Conservation (phyloP, 2,888 invertebrate species). For the Tenthredo distinguenda region DNA sequence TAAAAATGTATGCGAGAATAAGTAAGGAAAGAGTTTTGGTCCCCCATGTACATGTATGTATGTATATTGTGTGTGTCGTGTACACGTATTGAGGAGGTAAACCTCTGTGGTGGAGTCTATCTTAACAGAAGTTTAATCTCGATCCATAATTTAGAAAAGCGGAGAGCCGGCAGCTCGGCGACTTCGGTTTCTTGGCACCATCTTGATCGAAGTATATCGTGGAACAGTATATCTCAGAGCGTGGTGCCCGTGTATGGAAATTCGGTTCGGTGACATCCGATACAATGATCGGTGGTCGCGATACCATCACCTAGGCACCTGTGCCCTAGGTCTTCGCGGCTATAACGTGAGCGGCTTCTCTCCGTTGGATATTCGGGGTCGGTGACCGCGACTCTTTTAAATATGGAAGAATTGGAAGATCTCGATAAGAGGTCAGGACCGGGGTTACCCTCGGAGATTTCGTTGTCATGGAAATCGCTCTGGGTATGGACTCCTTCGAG, state of each 20-base stretch:
- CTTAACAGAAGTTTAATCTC: slow-evolving; percentile 49
- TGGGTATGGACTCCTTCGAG: background rate
- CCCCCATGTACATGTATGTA: background rate
- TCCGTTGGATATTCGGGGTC: slow-evolving; percentile 45
- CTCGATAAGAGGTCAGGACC: slow-evolving; percentile 73
- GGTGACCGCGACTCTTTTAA: slow-evolving; percentile 66
- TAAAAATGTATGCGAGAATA: background rate
- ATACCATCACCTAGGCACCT: slow-evolving; percentile 75
- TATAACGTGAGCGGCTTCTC: slow-evolving; percentile 15
- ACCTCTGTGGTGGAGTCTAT: slow-evolving; percentile 31
- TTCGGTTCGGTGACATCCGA: slow-evolving; percentile 72
- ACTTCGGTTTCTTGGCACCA: slow-evolving; percentile 50
- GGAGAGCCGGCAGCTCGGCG: slow-evolving; percentile 47
- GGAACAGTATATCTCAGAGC: slow-evolving; percentile 50
- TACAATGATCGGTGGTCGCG: slow-evolving; percentile 75
- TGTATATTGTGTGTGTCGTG: background rate
- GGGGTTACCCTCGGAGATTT: slow-evolving; percentile 71
- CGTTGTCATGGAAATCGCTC: slow-evolving; percentile 76
- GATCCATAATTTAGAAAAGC: slow-evolving; percentile 51
- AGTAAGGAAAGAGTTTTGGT: background rate
- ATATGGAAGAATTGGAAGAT: slow-evolving; percentile 77
- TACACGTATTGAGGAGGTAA: background rate
- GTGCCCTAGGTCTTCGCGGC: slow-evolving; percentile 73
- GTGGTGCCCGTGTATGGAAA: slow-evolving; percentile 73
- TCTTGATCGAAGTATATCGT: slow-evolving; percentile 52